phyloP scores from a whole-genome alignment of 2,113 vertebrate species.

The Sapajus apella region DNA sequence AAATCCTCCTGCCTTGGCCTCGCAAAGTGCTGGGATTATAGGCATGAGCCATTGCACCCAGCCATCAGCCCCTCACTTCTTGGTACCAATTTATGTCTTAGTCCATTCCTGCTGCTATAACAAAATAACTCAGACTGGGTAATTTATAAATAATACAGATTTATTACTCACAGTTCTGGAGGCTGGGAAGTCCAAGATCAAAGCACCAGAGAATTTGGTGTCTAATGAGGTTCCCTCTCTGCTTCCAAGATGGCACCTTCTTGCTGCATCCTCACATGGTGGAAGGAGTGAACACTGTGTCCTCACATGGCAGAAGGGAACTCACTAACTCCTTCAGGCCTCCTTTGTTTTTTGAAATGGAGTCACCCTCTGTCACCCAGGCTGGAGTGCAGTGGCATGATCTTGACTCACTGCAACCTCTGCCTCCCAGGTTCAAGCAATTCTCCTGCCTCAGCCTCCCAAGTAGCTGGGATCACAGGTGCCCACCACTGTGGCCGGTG shows the following conservation, averaged over 20 bases:
- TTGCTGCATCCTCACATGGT: not conserved
- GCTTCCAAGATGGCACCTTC: not conserved
- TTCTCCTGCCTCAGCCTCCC: too few species aligned
- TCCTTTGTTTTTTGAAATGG: too few species aligned
- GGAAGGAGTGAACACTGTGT: not conserved
- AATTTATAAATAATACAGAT: not conserved
- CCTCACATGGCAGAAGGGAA: not conserved
- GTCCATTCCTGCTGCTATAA: not conserved
- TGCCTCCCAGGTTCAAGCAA: too few species aligned
- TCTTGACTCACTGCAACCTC: too few species aligned
- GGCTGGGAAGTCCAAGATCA: not conserved
- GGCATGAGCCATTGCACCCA: too few species aligned
- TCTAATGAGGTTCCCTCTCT: not conserved
- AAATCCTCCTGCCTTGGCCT: too few species aligned
- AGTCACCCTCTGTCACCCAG: too few species aligned
- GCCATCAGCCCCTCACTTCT: not conserved
- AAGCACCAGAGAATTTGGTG: not conserved
- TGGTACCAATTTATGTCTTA: not conserved
- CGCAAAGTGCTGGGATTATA: too few species aligned
- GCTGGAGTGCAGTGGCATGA: too few species aligned
- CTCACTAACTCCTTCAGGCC: not conserved
- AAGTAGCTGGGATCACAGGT: too few species aligned
- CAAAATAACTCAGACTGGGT: not conserved
- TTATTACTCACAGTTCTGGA: not conserved
- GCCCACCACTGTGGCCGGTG: too few species aligned